phyloP scores from a whole-genome alignment of 2,888 invertebrate genomes.

The Agonopterix alstromeriana region DNA sequence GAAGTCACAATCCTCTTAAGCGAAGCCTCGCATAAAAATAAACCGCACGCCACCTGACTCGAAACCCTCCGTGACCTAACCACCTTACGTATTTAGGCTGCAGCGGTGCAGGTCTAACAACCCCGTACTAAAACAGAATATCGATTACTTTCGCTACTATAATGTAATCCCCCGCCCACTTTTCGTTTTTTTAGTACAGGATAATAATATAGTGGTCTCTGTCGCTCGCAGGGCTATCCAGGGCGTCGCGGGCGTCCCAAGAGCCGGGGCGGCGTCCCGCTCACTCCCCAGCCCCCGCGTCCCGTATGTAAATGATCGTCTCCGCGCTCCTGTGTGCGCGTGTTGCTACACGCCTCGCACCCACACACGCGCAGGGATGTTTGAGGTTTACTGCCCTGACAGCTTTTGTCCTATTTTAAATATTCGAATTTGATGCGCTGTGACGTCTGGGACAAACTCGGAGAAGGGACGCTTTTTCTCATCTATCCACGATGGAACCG shows the following conservation, averaged over 20 bases:
- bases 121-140: constrained; percentile 76
- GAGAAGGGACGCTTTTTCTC: constrained; percentile 7
- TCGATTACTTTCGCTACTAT: constrained; percentile 79
- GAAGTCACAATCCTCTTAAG: constrained; percentile 14
- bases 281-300: constrained; percentile 42
- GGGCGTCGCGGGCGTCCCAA: constrained; percentile 41
- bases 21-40: constrained; percentile 24
- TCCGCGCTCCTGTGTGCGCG: constrained; percentile 55
- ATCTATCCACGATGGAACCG: constrained; percentile 6
- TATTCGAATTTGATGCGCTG: constrained; percentile 52
- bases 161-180: constrained; percentile 79
- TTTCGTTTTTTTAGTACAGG: constrained; percentile 71
- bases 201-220: constrained; percentile 69
- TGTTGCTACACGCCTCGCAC: constrained; percentile 34
- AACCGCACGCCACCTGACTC: constrained; percentile 23
- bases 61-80: constrained; percentile 52
- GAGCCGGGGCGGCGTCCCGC: constrained; percentile 34
- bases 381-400: constrained; percentile 72
- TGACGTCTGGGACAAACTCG: constrained; percentile 33
- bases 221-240: constrained; percentile 43
- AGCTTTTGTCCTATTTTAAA: constrained; percentile 72
- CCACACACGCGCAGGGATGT: constrained; percentile 41
- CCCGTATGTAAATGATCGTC: constrained; percentile 76
- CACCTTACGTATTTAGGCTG: constrained; percentile 66
- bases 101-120: constrained; percentile 70